Conservation (phyloP, 2,797 vertebrate genomes). For the Glossophaga mutica region DNA sequence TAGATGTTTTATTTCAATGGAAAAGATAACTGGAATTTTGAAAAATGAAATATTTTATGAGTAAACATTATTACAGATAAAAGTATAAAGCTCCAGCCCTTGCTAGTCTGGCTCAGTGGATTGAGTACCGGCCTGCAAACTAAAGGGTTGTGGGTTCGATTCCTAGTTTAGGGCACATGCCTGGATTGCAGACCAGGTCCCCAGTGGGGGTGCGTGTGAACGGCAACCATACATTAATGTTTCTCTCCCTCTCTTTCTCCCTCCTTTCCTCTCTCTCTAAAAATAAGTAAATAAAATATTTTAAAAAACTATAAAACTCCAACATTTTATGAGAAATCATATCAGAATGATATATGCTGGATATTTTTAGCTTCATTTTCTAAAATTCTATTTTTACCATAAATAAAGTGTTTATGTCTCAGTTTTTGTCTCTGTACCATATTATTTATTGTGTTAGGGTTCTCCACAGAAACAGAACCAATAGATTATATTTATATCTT, state of each 20-base stretch:
- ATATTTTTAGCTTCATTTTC: background rate
- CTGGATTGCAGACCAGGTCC: too few species aligned
- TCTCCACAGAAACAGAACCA: background rate
- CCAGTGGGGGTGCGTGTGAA: too few species aligned
- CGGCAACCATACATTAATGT: too few species aligned
- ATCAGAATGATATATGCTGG: background rate
- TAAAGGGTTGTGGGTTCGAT: too few species aligned
- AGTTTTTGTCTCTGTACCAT: background rate
- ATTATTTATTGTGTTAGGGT: background rate
- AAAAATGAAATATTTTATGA: background rate
- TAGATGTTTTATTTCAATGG: background rate
- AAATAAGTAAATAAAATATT: too few species aligned
- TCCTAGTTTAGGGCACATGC: too few species aligned
- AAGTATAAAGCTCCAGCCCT: background rate
- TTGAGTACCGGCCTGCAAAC: too few species aligned
- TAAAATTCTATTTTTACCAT: background rate
- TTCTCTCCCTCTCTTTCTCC: too few species aligned
- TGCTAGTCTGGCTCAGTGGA: too few species aligned
- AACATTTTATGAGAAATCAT: background rate
- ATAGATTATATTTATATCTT: background rate
- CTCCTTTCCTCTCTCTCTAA: too few species aligned
- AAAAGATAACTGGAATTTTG: background rate
- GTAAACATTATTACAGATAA: background rate
- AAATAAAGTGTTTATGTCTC: background rate
- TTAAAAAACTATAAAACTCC: background rate